phyloP scores from a whole-genome alignment of 2,113 vertebrate species.

The Elgaria multicarinata region DNA sequence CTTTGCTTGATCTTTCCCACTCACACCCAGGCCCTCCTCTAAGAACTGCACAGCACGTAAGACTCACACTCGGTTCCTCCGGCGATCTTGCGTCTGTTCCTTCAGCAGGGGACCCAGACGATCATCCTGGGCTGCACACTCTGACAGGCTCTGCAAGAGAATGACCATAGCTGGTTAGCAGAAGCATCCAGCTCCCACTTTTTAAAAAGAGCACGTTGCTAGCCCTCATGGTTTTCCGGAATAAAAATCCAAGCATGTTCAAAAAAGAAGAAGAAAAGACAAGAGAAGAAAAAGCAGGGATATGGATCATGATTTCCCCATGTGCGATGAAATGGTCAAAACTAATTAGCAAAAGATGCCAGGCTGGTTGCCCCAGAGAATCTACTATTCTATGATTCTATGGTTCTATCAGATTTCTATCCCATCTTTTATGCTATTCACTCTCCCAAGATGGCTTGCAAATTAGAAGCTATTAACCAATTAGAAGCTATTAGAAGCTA shows the following conservation, averaged over 20 bases:
- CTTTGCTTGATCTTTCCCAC: fast-evolving
- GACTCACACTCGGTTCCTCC: constrained; percentile 83
- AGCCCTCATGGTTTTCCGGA: background rate
- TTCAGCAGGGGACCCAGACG: constrained; percentile 79
- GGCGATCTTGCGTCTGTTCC: constrained; percentile 86
- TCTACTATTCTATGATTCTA: no score
- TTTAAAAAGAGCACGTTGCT: background rate
- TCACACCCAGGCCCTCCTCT: background rate
- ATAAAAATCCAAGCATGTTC: no score
- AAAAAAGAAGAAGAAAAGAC: no score
- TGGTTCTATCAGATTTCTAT: no score
- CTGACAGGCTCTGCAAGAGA: constrained; percentile 81
- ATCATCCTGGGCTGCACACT: constrained; percentile 80
- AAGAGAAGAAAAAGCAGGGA: no score
- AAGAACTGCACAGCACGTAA: no score
- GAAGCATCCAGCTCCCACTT: background rate
- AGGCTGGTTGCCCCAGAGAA: no score
- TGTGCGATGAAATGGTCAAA: background rate
- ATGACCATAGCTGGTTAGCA: fast-evolving
- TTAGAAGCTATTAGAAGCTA: no score
- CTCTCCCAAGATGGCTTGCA: no score
- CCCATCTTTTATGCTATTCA: no score
- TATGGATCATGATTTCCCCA: no score
- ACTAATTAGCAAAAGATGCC: background rate
- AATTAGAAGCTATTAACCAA: no score